Evolutionary conservation across 2,797 vertebrate species (phyloP), one percentile per base, ranked within the genome.

Genomic region (Macropodus opercularis): DNA sequence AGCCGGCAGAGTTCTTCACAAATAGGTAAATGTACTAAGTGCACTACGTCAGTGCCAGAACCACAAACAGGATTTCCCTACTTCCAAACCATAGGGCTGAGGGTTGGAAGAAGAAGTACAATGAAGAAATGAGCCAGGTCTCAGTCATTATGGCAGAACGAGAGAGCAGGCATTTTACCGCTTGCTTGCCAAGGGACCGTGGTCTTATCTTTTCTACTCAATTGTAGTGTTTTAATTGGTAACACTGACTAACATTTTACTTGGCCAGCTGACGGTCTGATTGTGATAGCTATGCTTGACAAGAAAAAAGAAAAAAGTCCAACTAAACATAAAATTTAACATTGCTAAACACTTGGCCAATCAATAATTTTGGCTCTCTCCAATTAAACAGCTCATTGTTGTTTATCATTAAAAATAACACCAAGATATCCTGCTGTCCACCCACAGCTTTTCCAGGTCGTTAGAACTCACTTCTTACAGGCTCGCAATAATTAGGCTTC

Each of bases 391-490:
- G 24, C 41, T 64, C 66, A 54, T 81, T 80, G 70, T 84, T 82
- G 80, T 83, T 80, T 74, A 63, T 81, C 59, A 62, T 77, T 72
- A 69, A 59, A 69, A 75, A 69, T 31, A 79, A 67, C 41, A 67
- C 24, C 23, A 22, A 63, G 63, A 77, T 18, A 63, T 48, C 56
- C 78, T 31, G 66, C 63, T 64, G 75, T 70, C 63, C 51, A 0
- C 76, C 72, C 79, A 73, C 81, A 63, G 65, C 61, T 78, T 67
- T 73, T 65, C 52, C 67, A 60, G 47, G 61, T 49, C 36, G 31
- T 72, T 63, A 79, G 74, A 69, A 92, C 96, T 94, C 94, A 98
- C 97, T 95, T 95, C 90, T 94, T 77, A 99, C 89, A 69, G 96
- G 93, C 81, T 92, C 88, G 57, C 78, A 83, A 85, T 91, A 88